Base-by-base conservation (phyloP, 2,113 vertebrate species). In the Ciconia stormi region DNA sequence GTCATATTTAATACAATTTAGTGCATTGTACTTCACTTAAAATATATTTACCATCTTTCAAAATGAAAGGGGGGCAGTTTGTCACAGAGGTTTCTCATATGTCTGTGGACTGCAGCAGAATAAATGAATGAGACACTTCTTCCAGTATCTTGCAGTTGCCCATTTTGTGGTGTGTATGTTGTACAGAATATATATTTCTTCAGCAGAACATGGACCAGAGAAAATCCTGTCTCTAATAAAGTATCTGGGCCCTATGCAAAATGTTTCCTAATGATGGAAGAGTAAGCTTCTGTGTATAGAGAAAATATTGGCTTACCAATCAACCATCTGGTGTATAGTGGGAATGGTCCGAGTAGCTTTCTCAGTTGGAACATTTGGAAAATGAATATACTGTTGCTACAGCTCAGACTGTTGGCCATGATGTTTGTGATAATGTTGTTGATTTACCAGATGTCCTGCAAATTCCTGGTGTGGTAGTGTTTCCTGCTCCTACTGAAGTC, bases 361-460 rank as follows among this genome's bases (percentile, higher is more conserved):
- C 98, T 98, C 98, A 94, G 98, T 96, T 98, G 98, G 97, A 98
- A 98, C 97, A 98, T 98, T 98, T 98, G 97, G 97, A 97, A 98
- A 98, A 98, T 98, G 97, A 98, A 98, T 98, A 97, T 82, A 97
- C 97, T 98, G 97, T 98, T 98, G 95, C 96, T 95, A 95, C 97
- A 98, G 93, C 95, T 97, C 96, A 98, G 97, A 96, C 92, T 97
- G 93, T 96, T 97, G 96, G 93, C 97, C 96, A 97, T 97, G 98
- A 98, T 95, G 97, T 96, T 97, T 96, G 96, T 96, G 91, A 97
- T 98, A 97, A 98, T 96, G 93, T 92, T 97, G 97, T 97, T 98
- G 98, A 97, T 97, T 98, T 98, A 98, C 97, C 98, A 98, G 98
- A 97, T 98, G 98, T 98, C 98, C 97, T 98, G 95, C 95, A 98